phyloP scores from a whole-genome alignment of 92 coral and sea anemone genomes.

The Phenganax marumi region DNA sequence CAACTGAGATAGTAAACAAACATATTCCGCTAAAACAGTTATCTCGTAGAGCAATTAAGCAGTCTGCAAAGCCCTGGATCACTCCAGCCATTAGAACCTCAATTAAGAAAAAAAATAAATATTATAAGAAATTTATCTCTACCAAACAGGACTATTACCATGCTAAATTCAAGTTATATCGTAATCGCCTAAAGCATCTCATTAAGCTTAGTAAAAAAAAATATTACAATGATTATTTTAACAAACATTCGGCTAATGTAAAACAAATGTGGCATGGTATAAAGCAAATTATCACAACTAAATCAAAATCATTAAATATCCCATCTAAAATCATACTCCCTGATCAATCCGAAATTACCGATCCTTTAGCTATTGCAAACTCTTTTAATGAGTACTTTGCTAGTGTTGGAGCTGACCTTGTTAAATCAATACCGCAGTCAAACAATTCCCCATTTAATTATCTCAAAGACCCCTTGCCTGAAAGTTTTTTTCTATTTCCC shows the following conservation, averaged over 20 bases:
- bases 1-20: constrained; percentile 46
- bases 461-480: neutral
- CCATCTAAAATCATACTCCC: too few species aligned
- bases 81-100: constrained; percentile 48
- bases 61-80: constrained; percentile 52
- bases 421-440: neutral
- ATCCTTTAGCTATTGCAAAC: too few species aligned
- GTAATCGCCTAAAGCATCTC: neutral
- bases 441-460: neutral
- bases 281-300: neutral
- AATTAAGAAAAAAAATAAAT: constrained; percentile 35
- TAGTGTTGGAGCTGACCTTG: neutral
- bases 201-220: neutral
- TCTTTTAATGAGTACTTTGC: too few species aligned
- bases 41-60: constrained; percentile 48
- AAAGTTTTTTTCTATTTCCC: neutral
- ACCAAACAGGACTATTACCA: constrained; percentile 24
- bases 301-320: too few species aligned
- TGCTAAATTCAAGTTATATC: constrained; percentile 18
- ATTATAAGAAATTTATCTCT: constrained; percentile 39
- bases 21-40: constrained; percentile 51
- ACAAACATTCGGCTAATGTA: too few species aligned
- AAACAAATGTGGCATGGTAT: too few species aligned
- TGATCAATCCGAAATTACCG: too few species aligned
- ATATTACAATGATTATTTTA: neutral